Base-by-base conservation (phyloP, 2,113 vertebrate genomes). In the Capreolus pygargus region DNA sequence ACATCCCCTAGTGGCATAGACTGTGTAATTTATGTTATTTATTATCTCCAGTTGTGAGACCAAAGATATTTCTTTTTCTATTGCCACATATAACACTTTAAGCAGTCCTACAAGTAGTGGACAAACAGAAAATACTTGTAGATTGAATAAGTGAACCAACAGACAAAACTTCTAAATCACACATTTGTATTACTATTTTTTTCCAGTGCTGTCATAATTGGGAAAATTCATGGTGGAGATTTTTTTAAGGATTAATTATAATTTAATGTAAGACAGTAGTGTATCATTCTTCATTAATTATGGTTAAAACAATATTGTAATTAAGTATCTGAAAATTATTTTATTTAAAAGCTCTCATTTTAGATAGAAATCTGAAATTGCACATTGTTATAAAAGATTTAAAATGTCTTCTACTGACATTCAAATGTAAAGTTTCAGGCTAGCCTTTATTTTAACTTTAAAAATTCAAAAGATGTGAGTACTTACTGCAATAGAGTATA, bases 401-500 rank as follows among this genome's bases (percentile, higher is more conserved):
- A 47, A 95, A 95, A 95, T 60, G 39, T 79, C 76, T 97, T 82
- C 47, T 82, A 50, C n/a, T 92, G 76, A 95, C 61, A 95, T 94
- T 97, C 60, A 90, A 70, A 92, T 94, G 33, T 89, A 43, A 95
- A 97, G 64, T 96, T 95, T 97, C 85, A 91, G 39, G 30, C 13
- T 82, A 89, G 43, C 16, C 25, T 94, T 92, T 94, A 28, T 91
- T 95, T 97, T 91, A 96, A 97, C 33, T 95, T 98, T 92, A 87
- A 96, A 96, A 92, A 91, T 91, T 88, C 86, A 94, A 84, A 97
- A 55, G 39, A 87, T 92, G 4, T 57, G 52, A 91, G 54, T 55
- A 78, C 11, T 88, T 55, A 78, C 11, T 88, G 27, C 43, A 57
- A 47, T 17, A 67, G 5, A 94, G 36, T 96, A 2, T 70, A 57